phyloP scores from a whole-genome alignment of 2,797 vertebrate genomes.

The Malacoraja senta region DNA sequence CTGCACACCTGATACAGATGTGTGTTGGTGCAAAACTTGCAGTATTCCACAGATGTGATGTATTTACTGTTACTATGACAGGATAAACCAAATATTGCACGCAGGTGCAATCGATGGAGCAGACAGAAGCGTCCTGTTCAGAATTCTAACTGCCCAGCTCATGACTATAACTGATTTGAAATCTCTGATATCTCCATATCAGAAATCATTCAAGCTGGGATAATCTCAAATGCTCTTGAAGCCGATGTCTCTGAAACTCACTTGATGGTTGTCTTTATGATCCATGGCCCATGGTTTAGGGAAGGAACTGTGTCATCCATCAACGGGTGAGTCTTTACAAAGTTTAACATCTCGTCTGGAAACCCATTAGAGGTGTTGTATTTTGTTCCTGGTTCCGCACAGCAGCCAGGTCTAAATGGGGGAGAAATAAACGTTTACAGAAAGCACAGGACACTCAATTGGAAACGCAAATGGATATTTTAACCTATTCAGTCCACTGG shows the following conservation, averaged over 20 bases:
- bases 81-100: too few relatives aligned
- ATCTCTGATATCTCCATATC: neutral
- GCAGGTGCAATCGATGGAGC: too few relatives aligned
- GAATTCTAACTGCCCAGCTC: neutral
- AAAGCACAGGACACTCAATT: neutral
- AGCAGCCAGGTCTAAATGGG: constrained; percentile 77
- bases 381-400: constrained; percentile 71
- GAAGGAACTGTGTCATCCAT: constrained; percentile 88
- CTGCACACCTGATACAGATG: neutral
- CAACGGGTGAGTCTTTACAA: constrained; percentile 88
- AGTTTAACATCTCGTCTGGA: constrained; percentile 90
- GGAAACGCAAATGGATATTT: neutral
- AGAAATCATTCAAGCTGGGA: neutral
- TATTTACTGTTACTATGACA: neutral
- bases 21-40: neutral
- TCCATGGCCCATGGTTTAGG: constrained; percentile 79
- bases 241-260: constrained; percentile 50
- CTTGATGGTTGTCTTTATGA: constrained; percentile 84
- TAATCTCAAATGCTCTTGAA: neutral
- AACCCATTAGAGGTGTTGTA: constrained; percentile 85
- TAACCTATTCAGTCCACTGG: neutral
- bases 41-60: neutral
- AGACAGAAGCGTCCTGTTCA: too few relatives aligned
- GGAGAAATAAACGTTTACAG: neutral
- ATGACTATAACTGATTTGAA: neutral